Conservation (phyloP, 1,140 invertebrate species). For the Choristoneura fumiferana region DNA sequence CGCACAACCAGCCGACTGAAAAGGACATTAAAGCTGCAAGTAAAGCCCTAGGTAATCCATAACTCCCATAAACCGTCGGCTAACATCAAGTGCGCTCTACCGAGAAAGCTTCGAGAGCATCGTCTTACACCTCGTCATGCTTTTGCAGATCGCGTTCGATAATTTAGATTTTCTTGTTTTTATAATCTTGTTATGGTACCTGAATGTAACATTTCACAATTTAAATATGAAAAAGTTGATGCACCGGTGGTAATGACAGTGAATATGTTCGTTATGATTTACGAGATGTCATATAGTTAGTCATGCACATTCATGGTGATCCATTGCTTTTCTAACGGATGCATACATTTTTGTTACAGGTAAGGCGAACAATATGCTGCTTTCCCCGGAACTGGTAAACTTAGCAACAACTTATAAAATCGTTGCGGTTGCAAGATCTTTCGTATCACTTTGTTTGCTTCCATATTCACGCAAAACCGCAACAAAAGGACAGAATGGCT, state of each 20-base stretch:
- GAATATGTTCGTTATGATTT: constrained; percentile 11
- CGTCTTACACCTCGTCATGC: constrained; percentile 35
- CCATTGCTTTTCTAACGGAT: constrained; percentile 5
- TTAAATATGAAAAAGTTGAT: constrained; percentile 9
- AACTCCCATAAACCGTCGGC: constrained; percentile 43
- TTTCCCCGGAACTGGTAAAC: constrained; percentile 1
- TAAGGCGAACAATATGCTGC: constrained; percentile 28
- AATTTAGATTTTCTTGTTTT: constrained; percentile 38
- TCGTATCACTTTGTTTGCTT: constrained; percentile 24
- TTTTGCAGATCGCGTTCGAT: constrained; percentile 49
- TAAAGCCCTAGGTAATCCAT: constrained; percentile 39
- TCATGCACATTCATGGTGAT: neutral
- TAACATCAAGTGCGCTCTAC: constrained; percentile 55
- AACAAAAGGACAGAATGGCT: constrained; percentile 49
- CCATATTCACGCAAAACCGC: constrained; percentile 37
- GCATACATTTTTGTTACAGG: constrained; percentile 44
- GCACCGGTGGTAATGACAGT: neutral
- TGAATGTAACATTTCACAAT: constrained; percentile 7
- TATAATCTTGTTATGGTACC: constrained; percentile 27
- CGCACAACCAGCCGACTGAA: constrained; percentile 55
- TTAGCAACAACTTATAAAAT: neutral
- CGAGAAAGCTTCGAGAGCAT: constrained; percentile 42
- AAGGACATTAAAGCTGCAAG: constrained; percentile 53
- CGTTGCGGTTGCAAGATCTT: constrained; percentile 20
- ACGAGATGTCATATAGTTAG: too few relatives aligned